Conservation (phyloP, 2,113 vertebrate genomes). For the Forbesichthys papilliferus region DNA sequence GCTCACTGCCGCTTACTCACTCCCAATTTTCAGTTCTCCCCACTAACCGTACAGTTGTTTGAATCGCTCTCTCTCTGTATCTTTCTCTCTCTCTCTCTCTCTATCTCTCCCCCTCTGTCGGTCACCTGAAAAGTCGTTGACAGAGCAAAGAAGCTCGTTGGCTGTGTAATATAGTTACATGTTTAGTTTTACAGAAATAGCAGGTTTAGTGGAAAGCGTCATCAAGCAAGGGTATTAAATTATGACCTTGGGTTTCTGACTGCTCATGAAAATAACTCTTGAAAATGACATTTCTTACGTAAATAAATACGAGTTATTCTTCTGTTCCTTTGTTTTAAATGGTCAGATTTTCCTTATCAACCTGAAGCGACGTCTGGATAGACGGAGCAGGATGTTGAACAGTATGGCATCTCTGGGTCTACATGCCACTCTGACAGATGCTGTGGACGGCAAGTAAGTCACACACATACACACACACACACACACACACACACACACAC, state of each 20-base stretch:
- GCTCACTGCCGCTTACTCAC: constrained; percentile 13
- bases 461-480: background rate
- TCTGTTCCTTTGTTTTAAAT: background rate
- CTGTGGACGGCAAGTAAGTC: constrained; percentile 94
- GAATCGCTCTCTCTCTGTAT: background rate
- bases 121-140: background rate
- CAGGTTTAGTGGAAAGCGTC: background rate
- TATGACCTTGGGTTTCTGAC: background rate
- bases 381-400: constrained; percentile 88
- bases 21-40: background rate
- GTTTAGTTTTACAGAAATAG: background rate
- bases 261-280: background rate
- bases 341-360: constrained; percentile 92
- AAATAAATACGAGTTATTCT: background rate
- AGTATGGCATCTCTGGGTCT: constrained; percentile 85
- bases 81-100: background rate
- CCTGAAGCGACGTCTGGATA: constrained; percentile 88
- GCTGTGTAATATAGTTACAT: no score
- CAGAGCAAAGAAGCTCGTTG: no score
- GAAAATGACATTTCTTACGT: background rate
- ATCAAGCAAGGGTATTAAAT: background rate
- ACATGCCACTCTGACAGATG: constrained; percentile 81
- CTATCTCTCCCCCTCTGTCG: background rate
- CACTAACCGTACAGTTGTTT: background rate
- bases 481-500: background rate